Evolutionary conservation across 2,888 invertebrate species (phyloP).

Genomic region (Bombylius discolor): DNA sequence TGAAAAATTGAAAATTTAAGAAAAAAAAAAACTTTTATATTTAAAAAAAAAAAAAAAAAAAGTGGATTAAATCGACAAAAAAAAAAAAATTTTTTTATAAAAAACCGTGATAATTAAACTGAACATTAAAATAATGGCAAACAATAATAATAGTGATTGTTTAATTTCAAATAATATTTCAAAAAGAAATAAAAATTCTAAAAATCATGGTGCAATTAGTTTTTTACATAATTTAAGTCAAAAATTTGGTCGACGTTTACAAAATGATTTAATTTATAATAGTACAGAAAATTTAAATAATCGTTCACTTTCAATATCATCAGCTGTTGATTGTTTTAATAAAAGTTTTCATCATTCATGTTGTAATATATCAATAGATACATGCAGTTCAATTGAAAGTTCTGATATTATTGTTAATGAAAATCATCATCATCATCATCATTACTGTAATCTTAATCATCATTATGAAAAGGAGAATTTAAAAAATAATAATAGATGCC

Average conservation of each 20-base stretch:
- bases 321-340: constrained; percentile 23
- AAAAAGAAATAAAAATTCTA: constrained; percentile 2
- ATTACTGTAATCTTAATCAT: no score
- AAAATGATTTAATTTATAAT: constrained; percentile 38
- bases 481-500: no score
- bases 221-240: constrained; percentile 53
- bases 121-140: not conserved
- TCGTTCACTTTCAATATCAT: constrained; percentile 31
- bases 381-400: not conserved
- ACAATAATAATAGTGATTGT: not conserved
- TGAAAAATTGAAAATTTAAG: no score
- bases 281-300: constrained; percentile 7
- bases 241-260: constrained; percentile 45
- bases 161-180: constrained; percentile 1
- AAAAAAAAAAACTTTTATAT: no score
- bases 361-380: not conserved
- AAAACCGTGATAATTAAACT: not conserved
- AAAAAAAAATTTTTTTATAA: not conserved
- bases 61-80: not conserved
- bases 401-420: no score
- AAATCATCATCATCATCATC: no score
- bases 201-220: constrained; percentile 22
- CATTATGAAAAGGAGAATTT: no score
- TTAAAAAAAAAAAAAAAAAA: not conserved
- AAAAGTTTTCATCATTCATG: not conserved